phyloP scores from a whole-genome alignment of 2,888 invertebrate species.

The Trissoscelio sp. region DNA sequence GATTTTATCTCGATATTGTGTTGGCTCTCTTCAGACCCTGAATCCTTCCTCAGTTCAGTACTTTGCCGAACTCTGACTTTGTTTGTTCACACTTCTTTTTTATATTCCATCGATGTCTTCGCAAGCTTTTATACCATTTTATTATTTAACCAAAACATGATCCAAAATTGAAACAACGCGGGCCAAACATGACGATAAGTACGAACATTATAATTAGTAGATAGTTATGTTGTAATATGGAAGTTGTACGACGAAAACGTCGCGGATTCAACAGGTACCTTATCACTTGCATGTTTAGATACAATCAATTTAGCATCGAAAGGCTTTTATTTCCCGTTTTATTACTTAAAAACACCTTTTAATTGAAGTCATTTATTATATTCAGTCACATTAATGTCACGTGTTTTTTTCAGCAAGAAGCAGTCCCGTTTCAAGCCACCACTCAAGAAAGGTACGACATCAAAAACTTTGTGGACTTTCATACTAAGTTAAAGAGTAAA shows the following conservation, averaged over 20 bases:
- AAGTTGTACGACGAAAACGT: conserved; percentile 40
- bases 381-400: background rate
- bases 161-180: too few species aligned
- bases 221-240: conserved; percentile 46
- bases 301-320: conserved; percentile 18
- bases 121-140: background rate
- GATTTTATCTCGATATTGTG: conserved; percentile 62
- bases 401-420: conserved; percentile 16
- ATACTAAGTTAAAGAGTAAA: background rate
- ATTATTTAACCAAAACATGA: background rate
- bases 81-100: conserved; percentile 26
- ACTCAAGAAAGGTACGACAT: conserved; percentile 11
- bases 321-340: background rate
- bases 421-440: background rate
- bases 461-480: background rate
- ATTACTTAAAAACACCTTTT: background rate
- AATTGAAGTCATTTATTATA: background rate
- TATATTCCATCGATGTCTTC: background rate
- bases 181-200: background rate
- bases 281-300: conserved; percentile 50
- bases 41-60: conserved; percentile 72
- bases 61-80: conserved; percentile 74
- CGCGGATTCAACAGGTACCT: conserved; percentile 62
- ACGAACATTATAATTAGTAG: background rate
- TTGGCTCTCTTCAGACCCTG: conserved; percentile 63